Evolutionary conservation across 2,113 vertebrate genomes (phyloP), one percentile per base, ranked within the genome.

Genomic region (Mixornis gularis): DNA sequence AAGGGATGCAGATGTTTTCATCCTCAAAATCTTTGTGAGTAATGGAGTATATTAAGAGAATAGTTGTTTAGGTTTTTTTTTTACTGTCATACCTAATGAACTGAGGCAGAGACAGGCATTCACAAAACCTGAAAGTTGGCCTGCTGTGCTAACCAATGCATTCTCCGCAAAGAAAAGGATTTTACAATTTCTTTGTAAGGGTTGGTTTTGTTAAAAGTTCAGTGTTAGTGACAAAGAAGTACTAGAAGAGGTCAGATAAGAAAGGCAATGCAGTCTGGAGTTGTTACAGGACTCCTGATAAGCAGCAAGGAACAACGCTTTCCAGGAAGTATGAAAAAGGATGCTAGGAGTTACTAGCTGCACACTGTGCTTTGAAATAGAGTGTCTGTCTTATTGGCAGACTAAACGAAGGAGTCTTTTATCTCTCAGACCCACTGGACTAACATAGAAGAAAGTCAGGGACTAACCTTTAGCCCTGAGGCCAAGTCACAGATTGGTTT

Each of bases 241-340:
- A 59, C 55, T 79, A 55, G 59, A 80, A 87, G 59, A 82, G 71
- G 63, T 92, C 92, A 95, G 59, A 72, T 89, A 92, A 72, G 51
- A 92, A 79, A 93, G 51, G 26, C 1, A 7, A 53, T 73, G 49
- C 55, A 66, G 62, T 64, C 38, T 4, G 4, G 65, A 72, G 49
- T 56, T 56, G 53, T 84, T 72, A n/a, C 2, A 1, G 38, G 62
- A 53, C 64, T 88, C 43, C 46, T 30, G 46, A 72, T 60, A 86
- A 81, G 44, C 55, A 69, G 60, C 30, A 43, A 90, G 48, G 72
- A 88, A 5, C 59, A 60, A 15, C 0, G 1, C 44, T 89, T 81
- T 44, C 53, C 3, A 5, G n/a, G 27, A 71, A 79, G 53, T 72
- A 85, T 0, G 1, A 52, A 64, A 91, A 92, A 48, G 72, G 55